Percentiles rank a stretch among this genome's conserved stretches.
These are phyloP conservation scores for Pangasius krempfi DNA, from an alignment of 2,797 vertebrate species.

Conservation along the genomic window DNA sequence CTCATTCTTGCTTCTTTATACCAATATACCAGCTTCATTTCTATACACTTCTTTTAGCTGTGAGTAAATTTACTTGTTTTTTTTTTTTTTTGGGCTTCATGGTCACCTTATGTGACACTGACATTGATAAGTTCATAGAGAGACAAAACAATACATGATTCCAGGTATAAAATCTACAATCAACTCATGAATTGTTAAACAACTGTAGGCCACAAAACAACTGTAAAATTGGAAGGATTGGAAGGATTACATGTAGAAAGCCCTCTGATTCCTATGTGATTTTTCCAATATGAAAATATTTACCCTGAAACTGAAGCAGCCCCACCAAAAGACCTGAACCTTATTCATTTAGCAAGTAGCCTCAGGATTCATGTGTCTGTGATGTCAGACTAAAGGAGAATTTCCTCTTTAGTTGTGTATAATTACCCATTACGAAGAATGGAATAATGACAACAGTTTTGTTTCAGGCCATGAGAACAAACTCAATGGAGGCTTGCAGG, in stretches of 20 bases:
- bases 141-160: neutral
- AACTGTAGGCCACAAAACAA: neutral
- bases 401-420: constrained; percentile 42
- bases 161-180: neutral
- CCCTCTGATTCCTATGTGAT: neutral
- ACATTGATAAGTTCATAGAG: neutral
- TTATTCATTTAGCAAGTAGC: neutral
- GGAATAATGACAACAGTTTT: constrained; percentile 7
- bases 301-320: neutral
- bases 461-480: neutral
- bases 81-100: neutral
- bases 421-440: constrained; percentile 4
- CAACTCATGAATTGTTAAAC: neutral
- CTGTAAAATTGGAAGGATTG: neutral
- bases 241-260: neutral
- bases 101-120: neutral
- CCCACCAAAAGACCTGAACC: neutral
- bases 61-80: neutral
- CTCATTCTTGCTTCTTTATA: neutral
- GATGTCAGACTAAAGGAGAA: constrained; percentile 1
- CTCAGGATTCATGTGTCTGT: neutral
- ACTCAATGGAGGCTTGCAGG: neutral
- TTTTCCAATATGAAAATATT: neutral
- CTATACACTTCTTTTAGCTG: neutral
- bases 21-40: neutral